Percentiles rank a stretch among this genome's conserved stretches.
Evolutionary conservation across 2,888 invertebrate species (phyloP).

Genomic region (Drosophila merina): DNA sequence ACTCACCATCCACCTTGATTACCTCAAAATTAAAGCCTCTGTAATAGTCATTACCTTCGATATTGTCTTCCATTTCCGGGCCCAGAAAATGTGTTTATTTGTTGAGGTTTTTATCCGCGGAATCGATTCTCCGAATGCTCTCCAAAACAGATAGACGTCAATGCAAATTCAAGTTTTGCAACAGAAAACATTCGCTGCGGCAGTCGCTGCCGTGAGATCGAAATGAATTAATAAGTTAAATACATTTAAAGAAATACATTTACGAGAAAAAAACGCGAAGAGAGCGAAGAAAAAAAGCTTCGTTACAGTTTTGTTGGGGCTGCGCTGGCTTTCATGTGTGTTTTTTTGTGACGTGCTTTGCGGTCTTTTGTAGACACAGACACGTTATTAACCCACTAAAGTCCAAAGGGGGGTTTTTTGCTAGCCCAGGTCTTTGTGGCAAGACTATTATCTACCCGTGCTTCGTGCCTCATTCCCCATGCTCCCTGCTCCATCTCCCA

Average conservation of each 20-base stretch:
- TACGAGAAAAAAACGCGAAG: neutral
- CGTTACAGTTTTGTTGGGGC: conserved; percentile 37
- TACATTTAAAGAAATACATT: too few species aligned
- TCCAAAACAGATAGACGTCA: conserved; percentile 35
- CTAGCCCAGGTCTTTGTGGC: neutral
- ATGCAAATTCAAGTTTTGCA: conserved; percentile 51
- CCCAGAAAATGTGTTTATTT: neutral
- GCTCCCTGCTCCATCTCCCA: neutral
- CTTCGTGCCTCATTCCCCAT: neutral
- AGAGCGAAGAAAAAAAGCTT: conserved; percentile 9
- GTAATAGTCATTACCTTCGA: too few species aligned
- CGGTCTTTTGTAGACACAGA: conserved; percentile 39
- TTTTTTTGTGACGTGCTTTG: conserved; percentile 18
- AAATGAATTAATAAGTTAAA: conserved; percentile 34
- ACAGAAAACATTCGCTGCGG: conserved; percentile 33
- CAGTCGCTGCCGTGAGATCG: conserved; percentile 27
- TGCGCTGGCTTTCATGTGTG: neutral
- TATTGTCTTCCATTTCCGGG: conserved; percentile 1
- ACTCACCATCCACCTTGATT: too few species aligned
- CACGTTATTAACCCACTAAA: conserved; percentile 50
- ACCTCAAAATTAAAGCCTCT: too few species aligned
- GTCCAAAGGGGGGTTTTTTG: neutral
- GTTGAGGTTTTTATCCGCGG: neutral
- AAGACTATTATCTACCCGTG: neutral
- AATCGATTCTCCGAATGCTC: conserved; percentile 24